Evolutionary conservation across 2,797 vertebrate species (phyloP).

Genomic region (Tapera naevia): DNA sequence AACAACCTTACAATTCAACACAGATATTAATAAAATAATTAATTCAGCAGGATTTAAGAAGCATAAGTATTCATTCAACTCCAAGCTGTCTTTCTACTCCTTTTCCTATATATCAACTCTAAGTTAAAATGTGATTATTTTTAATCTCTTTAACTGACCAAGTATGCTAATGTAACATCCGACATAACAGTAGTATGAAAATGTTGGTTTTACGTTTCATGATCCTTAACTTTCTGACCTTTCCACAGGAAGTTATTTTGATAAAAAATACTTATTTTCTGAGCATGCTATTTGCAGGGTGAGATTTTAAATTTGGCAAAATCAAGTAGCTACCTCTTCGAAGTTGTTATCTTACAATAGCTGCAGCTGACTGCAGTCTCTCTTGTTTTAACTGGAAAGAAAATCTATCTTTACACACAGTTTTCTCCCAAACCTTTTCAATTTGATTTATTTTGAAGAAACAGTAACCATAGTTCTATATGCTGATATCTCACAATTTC

Average conservation of each 20-base stretch:
- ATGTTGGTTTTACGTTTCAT: background rate
- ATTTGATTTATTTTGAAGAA: background rate
- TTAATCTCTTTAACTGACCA: background rate
- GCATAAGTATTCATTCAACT: background rate
- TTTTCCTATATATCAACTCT: background rate
- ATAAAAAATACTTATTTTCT: background rate
- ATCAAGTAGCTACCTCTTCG: background rate
- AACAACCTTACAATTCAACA: background rate
- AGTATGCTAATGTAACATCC: background rate
- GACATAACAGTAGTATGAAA: background rate
- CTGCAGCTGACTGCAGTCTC: background rate
- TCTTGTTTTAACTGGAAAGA: background rate
- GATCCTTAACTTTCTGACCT: background rate
- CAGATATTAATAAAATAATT: background rate
- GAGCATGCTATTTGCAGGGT: background rate
- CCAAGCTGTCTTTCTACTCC: background rate
- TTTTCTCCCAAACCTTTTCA: background rate
- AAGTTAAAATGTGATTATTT: background rate
- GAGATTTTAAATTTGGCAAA: background rate
- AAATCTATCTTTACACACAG: background rate
- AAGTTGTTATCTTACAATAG: background rate
- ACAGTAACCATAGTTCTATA: background rate
- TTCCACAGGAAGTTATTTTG: background rate
- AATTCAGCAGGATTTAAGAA: background rate
- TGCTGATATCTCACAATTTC: background rate